Base-by-base conservation (phyloP, 2,888 invertebrate genomes). In the Tribolium freemani region DNA sequence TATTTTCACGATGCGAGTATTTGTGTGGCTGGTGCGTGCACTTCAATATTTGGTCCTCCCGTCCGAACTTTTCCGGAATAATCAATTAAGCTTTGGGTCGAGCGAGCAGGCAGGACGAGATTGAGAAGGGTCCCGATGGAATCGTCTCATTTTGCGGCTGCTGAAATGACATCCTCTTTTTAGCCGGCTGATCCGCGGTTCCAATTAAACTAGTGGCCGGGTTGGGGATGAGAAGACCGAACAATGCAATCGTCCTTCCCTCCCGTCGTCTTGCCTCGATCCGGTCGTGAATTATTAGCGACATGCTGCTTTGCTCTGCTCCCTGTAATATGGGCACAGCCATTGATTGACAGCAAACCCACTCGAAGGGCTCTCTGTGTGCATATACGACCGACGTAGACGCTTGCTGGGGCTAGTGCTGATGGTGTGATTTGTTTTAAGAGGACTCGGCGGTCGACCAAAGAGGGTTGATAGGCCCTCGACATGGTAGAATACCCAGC, bases 91-190 rank as follows among this genome's bases (percentile, higher is more conserved):
- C 69, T 20, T 58, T 21, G 60, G 60, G 51, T 46, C 69, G 56
- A 56, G 31, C 11, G 9, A 16, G 16, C 16, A 16, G 16, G 16
- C 16, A 16, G 46, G 60, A 48, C 69, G 75, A 77, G 76, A 78
- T 78, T 77, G 77, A 77, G 76, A 76, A 76, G 82, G 82, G 81
- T 83, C 83, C 81, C 83, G 77, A 76, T 77, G 81, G 83, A 82
- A 81, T 83, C 81, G 81, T 81, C 83, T 83, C 83, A 82, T 84
- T 83, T 84, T 83, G 82, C 79, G 81, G 83, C 82, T 83, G 83
- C 79, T 81, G 84, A 84, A 85, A 85, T 84, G 84, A 84, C 84
- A 84, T 85, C 84, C 85, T 84, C 85, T 85, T 85, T 85, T 85
- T 85, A 84, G 83, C 83, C 81, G 79, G 80, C 83, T 85, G 84